Evolutionary conservation across 2,797 vertebrate genomes (phyloP).

Genomic region (Microtus californicus): DNA sequence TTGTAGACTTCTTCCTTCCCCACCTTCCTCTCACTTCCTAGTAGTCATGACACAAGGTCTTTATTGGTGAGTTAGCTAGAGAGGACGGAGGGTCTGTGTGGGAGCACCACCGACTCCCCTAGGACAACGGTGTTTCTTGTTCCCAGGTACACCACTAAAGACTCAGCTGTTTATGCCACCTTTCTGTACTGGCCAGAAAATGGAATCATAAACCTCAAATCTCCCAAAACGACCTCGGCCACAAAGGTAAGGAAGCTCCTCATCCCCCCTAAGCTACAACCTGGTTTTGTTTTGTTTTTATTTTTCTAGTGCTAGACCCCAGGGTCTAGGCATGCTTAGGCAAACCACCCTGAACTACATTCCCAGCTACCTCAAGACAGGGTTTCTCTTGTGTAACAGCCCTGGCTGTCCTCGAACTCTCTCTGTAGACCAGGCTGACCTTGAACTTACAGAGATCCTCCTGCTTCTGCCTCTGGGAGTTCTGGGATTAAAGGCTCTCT

Average conservation of each 20-base stretch:
- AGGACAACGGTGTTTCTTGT: not conserved
- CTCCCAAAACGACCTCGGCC: slow-evolving; percentile 86
- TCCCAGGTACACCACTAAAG: slow-evolving; percentile 94
- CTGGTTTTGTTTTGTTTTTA: not conserved
- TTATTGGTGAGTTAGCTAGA: not conserved
- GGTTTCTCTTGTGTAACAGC: not conserved
- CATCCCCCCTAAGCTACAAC: not conserved
- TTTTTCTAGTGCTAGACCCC: not conserved
- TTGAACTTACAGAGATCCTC: not conserved
- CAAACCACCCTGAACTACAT: not conserved
- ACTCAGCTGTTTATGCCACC: slow-evolving; percentile 90
- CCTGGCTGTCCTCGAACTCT: not conserved
- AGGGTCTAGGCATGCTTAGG: not conserved
- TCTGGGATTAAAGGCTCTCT: not conserved
- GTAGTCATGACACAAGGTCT: not conserved
- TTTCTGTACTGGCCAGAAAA: slow-evolving; percentile 89
- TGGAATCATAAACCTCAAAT: slow-evolving; percentile 86
- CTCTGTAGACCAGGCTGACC: not conserved
- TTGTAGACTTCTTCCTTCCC: not conserved
- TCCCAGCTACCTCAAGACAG: not conserved
- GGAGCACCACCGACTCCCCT: not conserved
- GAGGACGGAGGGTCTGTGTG: not conserved
- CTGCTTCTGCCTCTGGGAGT: not conserved
- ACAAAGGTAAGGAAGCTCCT: slow-evolving; percentile 89
- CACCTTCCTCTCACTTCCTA: not conserved